A percentile compares a stretch with the other conserved stretches of the same genome.
Conservation (phyloP, 2,888 invertebrate species). For the Drosophila dives region DNA sequence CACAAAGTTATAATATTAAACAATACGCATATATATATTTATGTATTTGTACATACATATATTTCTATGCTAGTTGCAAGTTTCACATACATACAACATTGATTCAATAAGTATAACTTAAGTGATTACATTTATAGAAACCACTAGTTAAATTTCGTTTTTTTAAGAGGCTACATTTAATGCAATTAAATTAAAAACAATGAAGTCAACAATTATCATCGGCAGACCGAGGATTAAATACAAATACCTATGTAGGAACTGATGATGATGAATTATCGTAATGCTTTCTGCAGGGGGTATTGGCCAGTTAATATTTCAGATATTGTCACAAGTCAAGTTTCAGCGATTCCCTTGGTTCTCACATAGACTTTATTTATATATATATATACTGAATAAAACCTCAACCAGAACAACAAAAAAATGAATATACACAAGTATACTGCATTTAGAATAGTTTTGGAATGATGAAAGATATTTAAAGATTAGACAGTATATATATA, state of each 20-base stretch:
- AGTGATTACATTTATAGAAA: conserved; percentile 17
- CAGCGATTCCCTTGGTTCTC: conserved; percentile 7
- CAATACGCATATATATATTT: conserved; percentile 27
- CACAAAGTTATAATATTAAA: conserved; percentile 30
- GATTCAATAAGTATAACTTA: conserved; percentile 17
- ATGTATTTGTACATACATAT: conserved; percentile 11
- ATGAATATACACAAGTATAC: conserved; percentile 74
- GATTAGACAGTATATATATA: conserved; percentile 39
- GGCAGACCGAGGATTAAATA: background rate
- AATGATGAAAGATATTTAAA: conserved; percentile 31
- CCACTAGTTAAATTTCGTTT: conserved; percentile 42
- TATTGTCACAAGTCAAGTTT: conserved; percentile 4
- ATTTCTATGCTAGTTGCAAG: conserved; percentile 28
- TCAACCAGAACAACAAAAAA: conserved; percentile 39
- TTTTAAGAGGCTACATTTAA: conserved; percentile 47
- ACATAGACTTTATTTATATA: conserved; percentile 29
- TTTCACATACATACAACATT: conserved; percentile 25
- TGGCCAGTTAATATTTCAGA: background rate
- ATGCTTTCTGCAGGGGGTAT: background rate
- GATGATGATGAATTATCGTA: background rate
- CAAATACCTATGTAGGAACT: conserved; percentile 4
- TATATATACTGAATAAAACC: conserved; percentile 58
- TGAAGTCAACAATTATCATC: background rate
- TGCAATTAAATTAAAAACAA: conserved; percentile 28
- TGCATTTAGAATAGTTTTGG: conserved; percentile 68